Evolutionary conservation across 2,888 invertebrate species (phyloP), one percentile per base, ranked within the genome.

Genomic region (Brachylomia viminalis): DNA sequence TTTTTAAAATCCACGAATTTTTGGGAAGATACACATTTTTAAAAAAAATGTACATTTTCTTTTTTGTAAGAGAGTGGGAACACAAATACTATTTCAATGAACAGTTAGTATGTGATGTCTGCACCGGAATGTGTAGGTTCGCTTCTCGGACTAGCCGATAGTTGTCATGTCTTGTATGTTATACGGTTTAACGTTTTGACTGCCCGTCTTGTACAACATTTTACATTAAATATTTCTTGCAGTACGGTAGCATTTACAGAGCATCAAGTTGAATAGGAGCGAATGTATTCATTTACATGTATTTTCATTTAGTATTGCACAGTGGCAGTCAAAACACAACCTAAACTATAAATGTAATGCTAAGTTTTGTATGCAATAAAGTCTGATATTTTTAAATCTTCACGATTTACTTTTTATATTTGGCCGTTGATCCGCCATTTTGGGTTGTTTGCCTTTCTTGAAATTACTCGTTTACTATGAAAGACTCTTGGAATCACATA

Each of bases 341-440:
- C 27, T 15, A 54, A 58, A 67, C 33, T 71, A 67, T 84, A 72
- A 79, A 70, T 72, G 75, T 87, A 81, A 85, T 83, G 77, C 83
- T 87, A 87, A 88, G 86, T 87, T 88, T 88, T 88, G 83, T 88
- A 87, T 82, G 87, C 86, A 87, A 87, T 87, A 88, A 87, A 87
- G 86, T 87, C 86, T 87, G 86, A 87, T 87, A 87, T 87, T 87
- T 77, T 87, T 88, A 84, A 88, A 86, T 86, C 73, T 84, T 80
- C 77, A 79, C 64, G 77, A 80, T 86, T 86, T 76, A 88, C 64
- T 84, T 84, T 82, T 84, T 82, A 72, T 86, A 84, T 75, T 78
- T 68, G 82, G 74, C 77, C 59, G 77, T 74, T 74, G 58, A 81
- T 76, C 77, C 47, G 79, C 76, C 84, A 76, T 58, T 65, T 67